Base-by-base conservation (phyloP, 2,888 invertebrate species). In the Margaritifera margaritifera region DNA sequence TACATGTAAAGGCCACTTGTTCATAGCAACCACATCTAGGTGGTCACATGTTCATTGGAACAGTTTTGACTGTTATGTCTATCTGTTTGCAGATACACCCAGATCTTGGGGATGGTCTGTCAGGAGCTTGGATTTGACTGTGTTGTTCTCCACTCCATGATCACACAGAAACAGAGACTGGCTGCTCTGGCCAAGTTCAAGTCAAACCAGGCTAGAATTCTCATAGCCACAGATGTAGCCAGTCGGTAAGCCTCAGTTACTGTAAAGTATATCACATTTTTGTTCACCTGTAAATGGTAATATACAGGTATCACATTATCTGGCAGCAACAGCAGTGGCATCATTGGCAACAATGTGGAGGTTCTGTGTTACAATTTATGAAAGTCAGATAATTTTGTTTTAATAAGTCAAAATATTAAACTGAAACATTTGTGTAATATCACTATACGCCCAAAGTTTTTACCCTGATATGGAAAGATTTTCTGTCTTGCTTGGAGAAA, bases 161-260 rank as follows among this genome's bases (percentile, higher is more conserved):
- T 98, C 91, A 92, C 95, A 20, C 99, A 99, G 89, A 93, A 93
- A 77, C 94, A 96, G 85, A 92, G 99, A 11, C 92, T 96, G 54
- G 93, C 94, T 0, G 94, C 98, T 0, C 92, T 99, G 1, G 93
- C 94, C 18, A 94, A 94, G 87, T 99, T 99, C 90, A 94, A 98
- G 84, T 96, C 98, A 0, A 95, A 95, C 87, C 93, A 94, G 66
- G 92, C 94, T 11, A 94, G 94, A 82, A 96, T 98, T 27, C 91
- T 99, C 25, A 94, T 99, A 66, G 97, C 98, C 0, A 99, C 99
- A 0, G 98, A 99, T 91, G 97, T 99, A 0, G 99, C 98, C 0
- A 96, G 97, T 66, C 92, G 98, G 90, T 88, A 63, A 50, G 71
- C 31, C 19, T 19, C 50, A 1, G 11, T 1, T 11, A 3, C 15